Evolutionary conservation across 2,888 invertebrate species (phyloP), one percentile per base, ranked within the genome.

Genomic region (Epinotia nisella): DNA sequence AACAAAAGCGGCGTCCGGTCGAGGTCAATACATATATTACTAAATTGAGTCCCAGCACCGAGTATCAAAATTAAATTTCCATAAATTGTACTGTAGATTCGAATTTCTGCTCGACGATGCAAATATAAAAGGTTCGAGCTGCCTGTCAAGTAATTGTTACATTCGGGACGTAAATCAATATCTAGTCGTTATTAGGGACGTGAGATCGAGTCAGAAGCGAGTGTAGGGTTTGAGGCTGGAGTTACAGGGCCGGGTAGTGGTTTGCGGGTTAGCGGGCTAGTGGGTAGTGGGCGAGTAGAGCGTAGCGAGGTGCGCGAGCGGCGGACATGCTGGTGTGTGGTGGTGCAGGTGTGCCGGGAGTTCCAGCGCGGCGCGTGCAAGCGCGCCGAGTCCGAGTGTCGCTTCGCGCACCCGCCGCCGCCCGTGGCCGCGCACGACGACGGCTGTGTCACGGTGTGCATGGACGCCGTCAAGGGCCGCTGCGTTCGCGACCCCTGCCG

Each of bases 361-460:
- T 98, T 97, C 97, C 97, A 98, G 96, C 97, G 98, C 95, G 98
- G 98, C 95, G 97, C 97, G 95, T 99, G 98, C 96, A 98, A 98
- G 96, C 97, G 98, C 94, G 96, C 97, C 94, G 98, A 98, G 95
- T 96, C 97, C 94, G 98, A 98, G 96, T 99, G 98, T 96, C 98
- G 98, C 95, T 98, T 97, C 96, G 98, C 98, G 95, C 98, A 98
- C 96, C 98, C 98, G 95, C 97, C 98, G 95, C 97, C 98, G 95
- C 97, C 97, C 95, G 98, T 98, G 95, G 96, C 97, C 94, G 96
- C 98, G 95, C 98, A 98, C 95, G 97, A 97, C 95, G 98, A 98
- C 96, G 98, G 98, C 96, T 97, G 98, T 95, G 98, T 98, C 96
- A 98, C 98, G 95, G 98, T 98, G 96, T 99, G 99, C 98, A 98